Base-by-base conservation (phyloP, 2,797 vertebrate species). In the Xenops minutus region DNA sequence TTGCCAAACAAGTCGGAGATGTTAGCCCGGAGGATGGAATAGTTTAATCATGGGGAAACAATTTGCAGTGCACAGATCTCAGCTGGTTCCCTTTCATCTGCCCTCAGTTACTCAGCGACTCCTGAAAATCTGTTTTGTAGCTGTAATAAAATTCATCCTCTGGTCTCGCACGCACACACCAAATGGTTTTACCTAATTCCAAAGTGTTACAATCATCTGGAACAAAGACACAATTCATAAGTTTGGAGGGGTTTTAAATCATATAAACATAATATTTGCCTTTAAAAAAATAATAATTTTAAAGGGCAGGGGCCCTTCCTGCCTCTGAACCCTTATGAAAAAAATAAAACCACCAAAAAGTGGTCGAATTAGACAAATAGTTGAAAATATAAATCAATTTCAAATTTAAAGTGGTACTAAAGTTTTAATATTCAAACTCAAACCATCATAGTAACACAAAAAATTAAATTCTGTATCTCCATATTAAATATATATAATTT, bases 41-140 rank as follows among this genome's bases (percentile, higher is more conserved):
- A 73, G 93, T 97, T 97, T 95, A 94, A 95, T 97, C 96, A 93
- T 56, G 92, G 94, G 96, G 93, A 97, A 97, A 94, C 95, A 91
- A 93, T 97, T 96, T 96, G 92, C 88, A 91, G 90, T 44, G 84
- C 88, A 88, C 92, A 88, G 79, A 93, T 94, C 96, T 96, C 95
- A 92, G 89, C 91, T 97, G 86, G 89, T 71, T 92, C 92, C 96
- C 94, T 96, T 97, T 97, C 96, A 95, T 95, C 82, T 91, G 84
- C 88, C 76, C 77, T 27, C 93, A 58, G 90, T 94, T 95, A 95
- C 90, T 92, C 95, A 88, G 88, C 49, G 56, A 86, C 96, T 94
- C 96, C 95, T 89, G 73, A 96, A 97, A 94, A 92, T 95, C 86
- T 92, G 81, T 49, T 96, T 95, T 95, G 88, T 89, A 66, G 95